phyloP scores from a whole-genome alignment of 1,140 invertebrate species.

The Leptopilina boulardi region DNA sequence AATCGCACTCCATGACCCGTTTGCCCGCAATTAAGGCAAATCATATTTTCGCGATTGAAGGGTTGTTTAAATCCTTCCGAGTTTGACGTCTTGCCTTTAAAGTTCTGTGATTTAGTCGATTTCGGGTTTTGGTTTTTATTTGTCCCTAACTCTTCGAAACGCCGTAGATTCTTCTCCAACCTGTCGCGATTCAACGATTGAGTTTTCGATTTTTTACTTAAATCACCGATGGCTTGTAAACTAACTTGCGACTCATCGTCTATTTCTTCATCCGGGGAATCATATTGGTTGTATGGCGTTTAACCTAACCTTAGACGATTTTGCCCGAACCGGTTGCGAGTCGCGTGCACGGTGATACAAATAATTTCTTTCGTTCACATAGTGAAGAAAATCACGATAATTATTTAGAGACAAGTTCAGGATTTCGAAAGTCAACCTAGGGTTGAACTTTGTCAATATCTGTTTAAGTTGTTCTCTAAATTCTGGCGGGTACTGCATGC shows the following conservation, averaged over 20 bases:
- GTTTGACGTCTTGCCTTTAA: not conserved
- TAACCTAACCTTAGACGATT: not conserved
- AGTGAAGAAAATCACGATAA: constrained; percentile 8
- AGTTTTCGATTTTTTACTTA: not conserved
- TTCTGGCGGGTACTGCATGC: constrained; percentile 31
- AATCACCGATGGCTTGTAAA: not conserved
- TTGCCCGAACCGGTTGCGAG: not conserved
- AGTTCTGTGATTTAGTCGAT: not conserved
- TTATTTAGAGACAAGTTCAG: constrained; percentile 22
- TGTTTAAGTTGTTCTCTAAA: constrained; percentile 36
- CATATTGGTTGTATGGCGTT: not conserved
- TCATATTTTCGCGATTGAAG: not conserved
- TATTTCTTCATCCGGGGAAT: not conserved
- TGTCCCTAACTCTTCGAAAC: not conserved
- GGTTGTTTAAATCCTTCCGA: not conserved
- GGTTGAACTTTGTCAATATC: constrained; percentile 34
- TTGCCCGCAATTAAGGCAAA: not conserved
- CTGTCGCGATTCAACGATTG: not conserved
- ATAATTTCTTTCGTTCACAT: constrained; percentile 14
- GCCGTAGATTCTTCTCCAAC: not conserved
- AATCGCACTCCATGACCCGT: not conserved
- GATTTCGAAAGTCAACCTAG: not conserved
- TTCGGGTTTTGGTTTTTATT: not conserved
- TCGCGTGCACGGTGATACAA: not conserved
- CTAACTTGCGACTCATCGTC: not conserved